Conservation (phyloP, 2,113 vertebrate genomes). For the Rhinoderma darwinii region DNA sequence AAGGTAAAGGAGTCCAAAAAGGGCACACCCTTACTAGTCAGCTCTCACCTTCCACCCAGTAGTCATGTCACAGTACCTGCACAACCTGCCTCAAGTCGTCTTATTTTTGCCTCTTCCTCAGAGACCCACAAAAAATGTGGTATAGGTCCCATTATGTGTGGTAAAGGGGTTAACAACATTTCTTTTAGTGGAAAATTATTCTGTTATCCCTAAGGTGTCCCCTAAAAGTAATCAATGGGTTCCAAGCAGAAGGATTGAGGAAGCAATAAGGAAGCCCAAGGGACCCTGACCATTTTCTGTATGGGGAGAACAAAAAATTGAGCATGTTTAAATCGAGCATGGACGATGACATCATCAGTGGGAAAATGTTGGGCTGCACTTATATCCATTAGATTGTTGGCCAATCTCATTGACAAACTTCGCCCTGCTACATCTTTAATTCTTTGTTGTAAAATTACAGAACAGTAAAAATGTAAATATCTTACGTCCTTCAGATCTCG, state of each 20-base stretch:
- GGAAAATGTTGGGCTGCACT: neutral
- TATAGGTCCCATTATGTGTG: neutral
- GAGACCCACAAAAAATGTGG: neutral
- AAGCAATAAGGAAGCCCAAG: too few relatives aligned
- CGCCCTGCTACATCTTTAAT: neutral
- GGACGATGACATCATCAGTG: neutral
- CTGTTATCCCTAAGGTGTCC: too few relatives aligned
- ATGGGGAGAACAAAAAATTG: neutral
- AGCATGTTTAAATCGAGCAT: too few relatives aligned
- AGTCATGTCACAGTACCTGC: neutral
- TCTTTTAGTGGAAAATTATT: too few relatives aligned
- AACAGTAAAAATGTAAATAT: neutral
- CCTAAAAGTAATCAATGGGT: too few relatives aligned
- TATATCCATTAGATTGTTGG: neutral
- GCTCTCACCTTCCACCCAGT: neutral
- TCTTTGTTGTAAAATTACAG: neutral
- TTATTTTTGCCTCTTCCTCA: neutral
- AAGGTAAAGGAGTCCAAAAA: too few relatives aligned
- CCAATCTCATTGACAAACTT: neutral
- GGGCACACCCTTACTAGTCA: neutral
- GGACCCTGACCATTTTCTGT: neutral
- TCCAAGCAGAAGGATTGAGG: too few relatives aligned
- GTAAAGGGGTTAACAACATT: neutral
- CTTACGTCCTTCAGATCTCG: neutral
- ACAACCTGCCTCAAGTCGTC: neutral